phyloP scores from a whole-genome alignment of 1,140 invertebrate species.

The Papilio polytes region DNA sequence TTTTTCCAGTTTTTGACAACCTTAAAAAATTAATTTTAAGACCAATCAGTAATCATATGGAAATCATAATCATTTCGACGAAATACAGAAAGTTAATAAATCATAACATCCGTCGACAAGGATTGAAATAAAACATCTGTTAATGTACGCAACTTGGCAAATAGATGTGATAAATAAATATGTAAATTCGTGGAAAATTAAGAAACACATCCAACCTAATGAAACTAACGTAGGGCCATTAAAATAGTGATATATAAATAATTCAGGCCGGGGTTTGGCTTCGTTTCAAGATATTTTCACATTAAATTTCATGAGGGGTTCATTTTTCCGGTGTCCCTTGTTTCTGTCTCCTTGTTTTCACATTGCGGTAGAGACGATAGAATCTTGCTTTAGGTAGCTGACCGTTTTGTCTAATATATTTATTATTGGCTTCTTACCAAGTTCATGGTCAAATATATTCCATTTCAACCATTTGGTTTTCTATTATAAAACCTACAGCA shows the following conservation, averaged over 20 bases:
- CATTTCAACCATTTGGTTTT: not conserved
- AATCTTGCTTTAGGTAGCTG: conserved; percentile 51
- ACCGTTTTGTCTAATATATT: conserved; percentile 57
- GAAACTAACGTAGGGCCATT: conserved; percentile 77
- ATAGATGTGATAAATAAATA: conserved; percentile 21
- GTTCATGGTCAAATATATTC: conserved; percentile 29
- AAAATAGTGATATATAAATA: conserved; percentile 82
- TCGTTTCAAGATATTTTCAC: conserved; percentile 82
- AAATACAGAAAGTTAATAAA: not conserved
- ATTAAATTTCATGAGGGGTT: conserved; percentile 83
- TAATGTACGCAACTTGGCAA: conserved; percentile 9
- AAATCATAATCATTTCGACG: too few relatives aligned
- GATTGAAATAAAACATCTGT: not conserved
- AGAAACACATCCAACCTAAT: conserved; percentile 78
- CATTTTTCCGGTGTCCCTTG: conserved; percentile 72
- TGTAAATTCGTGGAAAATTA: conserved; percentile 63
- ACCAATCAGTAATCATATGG: too few relatives aligned
- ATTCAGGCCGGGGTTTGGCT: conserved; percentile 79
- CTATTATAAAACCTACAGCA: not conserved
- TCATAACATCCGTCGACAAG: not conserved
- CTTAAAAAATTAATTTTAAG: too few relatives aligned
- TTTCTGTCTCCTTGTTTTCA: conserved; percentile 28
- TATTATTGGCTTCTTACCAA: conserved; percentile 47
- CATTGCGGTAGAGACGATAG: not conserved
- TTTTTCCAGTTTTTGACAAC: too few relatives aligned